Conservation (phyloP, 2,113 vertebrate species). For the Callorhinus ursinus region DNA sequence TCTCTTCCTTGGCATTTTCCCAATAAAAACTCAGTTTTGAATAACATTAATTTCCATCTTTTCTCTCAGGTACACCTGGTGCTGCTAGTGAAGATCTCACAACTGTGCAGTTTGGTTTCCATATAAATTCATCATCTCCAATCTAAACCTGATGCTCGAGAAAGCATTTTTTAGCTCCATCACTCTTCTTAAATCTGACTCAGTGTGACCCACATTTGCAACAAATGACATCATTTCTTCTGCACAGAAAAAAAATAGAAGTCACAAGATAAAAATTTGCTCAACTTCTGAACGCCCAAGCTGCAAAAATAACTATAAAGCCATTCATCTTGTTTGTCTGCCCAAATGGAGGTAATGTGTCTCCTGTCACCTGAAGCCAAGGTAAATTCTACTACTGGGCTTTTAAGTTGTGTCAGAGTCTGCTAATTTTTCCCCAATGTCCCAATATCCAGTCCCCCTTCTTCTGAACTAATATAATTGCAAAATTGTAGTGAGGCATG, state of each 20-base stretch:
- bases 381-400: background rate
- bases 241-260: background rate
- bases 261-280: slow-evolving; percentile 15
- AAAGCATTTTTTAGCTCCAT: background rate
- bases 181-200: background rate
- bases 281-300: background rate
- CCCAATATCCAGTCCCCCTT: background rate
- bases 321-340: background rate
- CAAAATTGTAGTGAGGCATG: background rate
- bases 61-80: background rate
- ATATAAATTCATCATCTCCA: background rate
- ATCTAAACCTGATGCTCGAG: background rate
- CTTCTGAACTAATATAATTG: background rate
- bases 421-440: background rate
- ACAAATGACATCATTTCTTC: slow-evolving; percentile 32
- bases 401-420: background rate
- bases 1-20: background rate
- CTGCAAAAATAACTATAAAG: background rate
- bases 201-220: background rate
- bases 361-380: background rate
- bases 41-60: background rate
- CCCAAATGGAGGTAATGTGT: background rate
- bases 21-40: background rate
- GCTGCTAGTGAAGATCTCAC: background rate
- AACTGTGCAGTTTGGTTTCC: background rate